Evolutionary conservation across 2,113 vertebrate genomes (phyloP).

Genomic region (Engraulis encrasicolus): DNA sequence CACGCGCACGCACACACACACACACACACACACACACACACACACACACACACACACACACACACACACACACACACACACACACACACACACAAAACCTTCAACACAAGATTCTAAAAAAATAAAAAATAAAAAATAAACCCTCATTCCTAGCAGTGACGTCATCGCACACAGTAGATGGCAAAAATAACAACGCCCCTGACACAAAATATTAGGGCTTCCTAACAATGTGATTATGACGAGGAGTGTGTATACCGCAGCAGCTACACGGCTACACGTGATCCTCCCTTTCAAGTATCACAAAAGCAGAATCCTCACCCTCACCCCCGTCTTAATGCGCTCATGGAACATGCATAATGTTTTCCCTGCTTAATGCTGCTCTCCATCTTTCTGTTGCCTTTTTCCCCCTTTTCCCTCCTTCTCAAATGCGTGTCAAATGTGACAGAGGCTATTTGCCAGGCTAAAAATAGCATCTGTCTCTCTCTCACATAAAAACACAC

Average conservation of each 20-base stretch:
- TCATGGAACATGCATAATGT: slow-evolving; percentile 30
- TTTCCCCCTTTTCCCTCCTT: neutral
- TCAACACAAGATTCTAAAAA: too few species aligned
- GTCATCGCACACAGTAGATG: neutral
- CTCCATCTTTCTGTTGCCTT: neutral
- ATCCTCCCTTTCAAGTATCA: neutral
- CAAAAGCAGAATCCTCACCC: neutral
- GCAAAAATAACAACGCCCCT: neutral
- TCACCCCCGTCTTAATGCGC: neutral
- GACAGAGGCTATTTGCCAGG: slow-evolving; percentile 14
- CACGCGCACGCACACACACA: neutral
- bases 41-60: neutral
- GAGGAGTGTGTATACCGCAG: neutral
- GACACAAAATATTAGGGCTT: neutral
- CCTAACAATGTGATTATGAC: neutral
- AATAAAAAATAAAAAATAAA: neutral
- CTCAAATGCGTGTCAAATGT: slow-evolving; percentile 9
- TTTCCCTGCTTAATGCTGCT: slow-evolving; percentile 10
- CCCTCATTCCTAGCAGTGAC: neutral
- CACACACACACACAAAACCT: neutral
- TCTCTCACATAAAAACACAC: too few species aligned
- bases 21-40: neutral
- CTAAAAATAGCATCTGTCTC: neutral
- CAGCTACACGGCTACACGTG: neutral
- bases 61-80: neutral